These are phyloP conservation scores for Saccostrea glomerata DNA, from an alignment of 1,140 invertebrate species.

Conservation along the genomic window DNA sequence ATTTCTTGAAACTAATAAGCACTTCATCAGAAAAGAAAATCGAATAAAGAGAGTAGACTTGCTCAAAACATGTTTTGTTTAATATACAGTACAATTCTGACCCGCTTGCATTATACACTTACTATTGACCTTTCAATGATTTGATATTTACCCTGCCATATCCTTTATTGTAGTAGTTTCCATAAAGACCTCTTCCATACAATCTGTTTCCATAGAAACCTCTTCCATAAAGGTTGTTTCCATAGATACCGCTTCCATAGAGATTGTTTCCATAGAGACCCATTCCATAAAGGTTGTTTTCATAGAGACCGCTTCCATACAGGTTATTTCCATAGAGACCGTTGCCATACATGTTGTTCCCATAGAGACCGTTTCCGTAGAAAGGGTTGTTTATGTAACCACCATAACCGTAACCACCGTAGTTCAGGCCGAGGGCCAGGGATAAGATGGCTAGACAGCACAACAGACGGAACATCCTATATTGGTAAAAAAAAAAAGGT, in stretches of 20 bases:
- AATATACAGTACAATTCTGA: too few species aligned
- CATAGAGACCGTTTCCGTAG: neutral
- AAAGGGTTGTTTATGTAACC: neutral
- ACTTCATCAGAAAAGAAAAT: too few species aligned
- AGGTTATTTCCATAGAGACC: neutral
- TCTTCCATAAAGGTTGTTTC: neutral
- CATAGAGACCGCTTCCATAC: slow-evolving; percentile 3
- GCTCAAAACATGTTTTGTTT: too few species aligned
- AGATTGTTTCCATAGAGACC: neutral
- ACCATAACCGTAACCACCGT: neutral
- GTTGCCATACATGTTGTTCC: neutral
- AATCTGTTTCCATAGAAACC: neutral
- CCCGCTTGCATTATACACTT: too few species aligned
- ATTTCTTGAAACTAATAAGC: too few species aligned
- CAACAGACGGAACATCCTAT: neutral
- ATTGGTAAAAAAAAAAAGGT: too few species aligned
- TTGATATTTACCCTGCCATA: too few species aligned
- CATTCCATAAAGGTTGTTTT: neutral
- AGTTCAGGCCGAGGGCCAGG: neutral
- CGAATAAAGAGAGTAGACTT: too few species aligned
- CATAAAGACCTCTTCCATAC: neutral
- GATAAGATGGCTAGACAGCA: neutral
- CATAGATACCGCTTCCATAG: neutral
- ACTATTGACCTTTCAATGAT: too few species aligned
- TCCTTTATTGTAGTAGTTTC: neutral